phyloP scores from a whole-genome alignment of 2,113 vertebrate species.

The Semnornis frantzii region DNA sequence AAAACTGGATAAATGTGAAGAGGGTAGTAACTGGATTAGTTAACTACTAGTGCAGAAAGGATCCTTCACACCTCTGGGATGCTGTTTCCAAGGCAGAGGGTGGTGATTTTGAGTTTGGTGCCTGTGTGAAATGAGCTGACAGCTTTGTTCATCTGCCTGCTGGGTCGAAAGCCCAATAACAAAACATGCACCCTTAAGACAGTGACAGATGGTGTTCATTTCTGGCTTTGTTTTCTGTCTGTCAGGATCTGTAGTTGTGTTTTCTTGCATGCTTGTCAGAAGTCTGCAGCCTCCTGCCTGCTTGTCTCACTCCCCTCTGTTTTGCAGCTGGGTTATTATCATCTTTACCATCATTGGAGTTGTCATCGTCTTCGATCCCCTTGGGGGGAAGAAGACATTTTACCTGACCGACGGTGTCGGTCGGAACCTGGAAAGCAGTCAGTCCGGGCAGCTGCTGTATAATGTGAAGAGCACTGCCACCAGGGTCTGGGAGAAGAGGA shows the following conservation, averaged over 20 bases:
- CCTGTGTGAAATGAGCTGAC: neutral
- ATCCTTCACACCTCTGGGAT: neutral
- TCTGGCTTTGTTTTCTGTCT: neutral
- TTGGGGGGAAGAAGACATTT: slow-evolving; percentile 79
- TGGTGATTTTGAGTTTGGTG: neutral
- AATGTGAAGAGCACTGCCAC: slow-evolving; percentile 84
- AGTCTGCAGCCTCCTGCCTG: neutral
- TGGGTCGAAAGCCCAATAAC: neutral
- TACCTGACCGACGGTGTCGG: neutral
- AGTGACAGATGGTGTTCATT: neutral
- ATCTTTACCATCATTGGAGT: slow-evolving; percentile 83
- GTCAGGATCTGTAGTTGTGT: too few relatives aligned
- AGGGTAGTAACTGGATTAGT: neutral
- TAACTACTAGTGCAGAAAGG: neutral
- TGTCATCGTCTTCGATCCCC: slow-evolving; percentile 90
- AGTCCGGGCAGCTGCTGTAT: slow-evolving; percentile 83
- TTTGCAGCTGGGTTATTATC: slow-evolving; percentile 91
- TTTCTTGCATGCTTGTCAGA: too few relatives aligned
- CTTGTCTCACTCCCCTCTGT: neutral
- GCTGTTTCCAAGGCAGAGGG: neutral
- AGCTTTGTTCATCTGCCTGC: neutral
- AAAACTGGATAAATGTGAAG: neutral
- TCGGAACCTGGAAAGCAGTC: slow-evolving; percentile 83
- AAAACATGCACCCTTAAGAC: neutral
- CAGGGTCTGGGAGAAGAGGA: slow-evolving; percentile 91